Evolutionary conservation across 37 sponge, comb jelly and placozoan species (phyloP).

Genomic region (Oscarella lobularis): DNA sequence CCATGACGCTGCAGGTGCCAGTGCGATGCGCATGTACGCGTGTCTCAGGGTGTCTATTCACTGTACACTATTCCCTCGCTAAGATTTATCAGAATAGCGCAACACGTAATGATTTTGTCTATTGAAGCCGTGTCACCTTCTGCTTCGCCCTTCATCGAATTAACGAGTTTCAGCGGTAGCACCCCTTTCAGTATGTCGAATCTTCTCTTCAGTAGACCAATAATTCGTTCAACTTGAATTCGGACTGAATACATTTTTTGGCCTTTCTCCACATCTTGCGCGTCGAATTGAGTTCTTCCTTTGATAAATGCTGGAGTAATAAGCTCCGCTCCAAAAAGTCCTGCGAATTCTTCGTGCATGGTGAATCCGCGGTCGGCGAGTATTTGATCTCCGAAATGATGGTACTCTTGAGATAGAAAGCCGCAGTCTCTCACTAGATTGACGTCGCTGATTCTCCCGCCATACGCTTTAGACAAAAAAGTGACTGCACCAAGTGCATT

Average conservation of each 20-base stretch:
- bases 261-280: slow-evolving; percentile 22
- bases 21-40: too few relatives aligned
- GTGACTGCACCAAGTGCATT: neutral
- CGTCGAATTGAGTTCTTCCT: slow-evolving; percentile 23
- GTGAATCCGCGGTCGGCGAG: slow-evolving; percentile 53
- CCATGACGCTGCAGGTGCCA: too few relatives aligned
- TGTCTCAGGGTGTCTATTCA: too few relatives aligned
- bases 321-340: slow-evolving; percentile 22
- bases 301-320: slow-evolving; percentile 50
- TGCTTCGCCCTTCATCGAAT: too few relatives aligned
- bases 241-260: slow-evolving; percentile 40
- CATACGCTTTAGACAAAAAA: neutral
- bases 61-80: too few relatives aligned
- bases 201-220: slow-evolving; percentile 33
- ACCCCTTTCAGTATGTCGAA: slow-evolving; percentile 33
- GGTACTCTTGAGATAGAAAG: too few relatives aligned
- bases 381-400: too few relatives aligned
- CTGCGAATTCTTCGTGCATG: slow-evolving; percentile 34
- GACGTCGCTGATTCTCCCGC: neutral
- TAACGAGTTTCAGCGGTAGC: too few relatives aligned
- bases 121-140: too few relatives aligned
- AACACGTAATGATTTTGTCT: too few relatives aligned
- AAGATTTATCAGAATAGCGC: too few relatives aligned
- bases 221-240: slow-evolving; percentile 40
- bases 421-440: neutral